A percentile compares a stretch with the other conserved stretches of the same genome.
These are phyloP conservation scores for Salvelinus sp. DNA, from an alignment of 2,113 vertebrate species.

Conservation along the genomic window DNA sequence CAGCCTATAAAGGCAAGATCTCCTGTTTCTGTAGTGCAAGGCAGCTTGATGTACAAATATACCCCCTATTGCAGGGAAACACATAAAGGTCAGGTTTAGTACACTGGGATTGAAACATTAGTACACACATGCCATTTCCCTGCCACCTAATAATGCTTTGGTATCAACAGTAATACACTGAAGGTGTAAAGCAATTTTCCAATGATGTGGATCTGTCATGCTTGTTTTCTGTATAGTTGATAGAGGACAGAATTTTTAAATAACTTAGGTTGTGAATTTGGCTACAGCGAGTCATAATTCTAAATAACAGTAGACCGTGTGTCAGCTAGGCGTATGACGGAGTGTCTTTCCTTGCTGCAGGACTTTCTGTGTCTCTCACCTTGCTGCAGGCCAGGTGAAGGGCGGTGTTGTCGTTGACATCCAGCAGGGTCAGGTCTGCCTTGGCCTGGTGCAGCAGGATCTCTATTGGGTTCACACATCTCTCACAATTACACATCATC, in stretches of 20 bases:
- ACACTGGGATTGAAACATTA: no score
- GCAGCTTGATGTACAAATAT: no score
- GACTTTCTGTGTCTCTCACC: slow-evolving; percentile 66
- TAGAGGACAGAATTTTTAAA: no score
- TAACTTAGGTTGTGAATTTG: no score
- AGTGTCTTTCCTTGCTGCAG: not conserved
- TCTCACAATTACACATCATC: slow-evolving; percentile 9
- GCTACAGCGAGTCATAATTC: no score
- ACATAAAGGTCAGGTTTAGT: no score
- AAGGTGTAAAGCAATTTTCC: not conserved
- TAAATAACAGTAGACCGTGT: not conserved
- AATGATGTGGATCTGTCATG: no score
- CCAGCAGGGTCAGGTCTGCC: slow-evolving; percentile 89
- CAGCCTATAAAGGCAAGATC: no score
- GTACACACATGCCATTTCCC: no score
- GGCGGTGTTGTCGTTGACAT: slow-evolving; percentile 93
- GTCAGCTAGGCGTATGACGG: not conserved
- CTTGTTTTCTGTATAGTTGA: no score
- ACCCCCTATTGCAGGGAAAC: no score
- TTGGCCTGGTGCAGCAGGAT: slow-evolving; percentile 89
- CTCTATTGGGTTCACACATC: slow-evolving; percentile 73
- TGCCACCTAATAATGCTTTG: not conserved
- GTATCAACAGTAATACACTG: not conserved
- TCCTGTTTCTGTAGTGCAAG: no score
- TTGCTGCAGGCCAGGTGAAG: slow-evolving; percentile 97